Evolutionary conservation across 2,797 vertebrate species (phyloP).

Genomic region (Neosilurus mollespiculum): DNA sequence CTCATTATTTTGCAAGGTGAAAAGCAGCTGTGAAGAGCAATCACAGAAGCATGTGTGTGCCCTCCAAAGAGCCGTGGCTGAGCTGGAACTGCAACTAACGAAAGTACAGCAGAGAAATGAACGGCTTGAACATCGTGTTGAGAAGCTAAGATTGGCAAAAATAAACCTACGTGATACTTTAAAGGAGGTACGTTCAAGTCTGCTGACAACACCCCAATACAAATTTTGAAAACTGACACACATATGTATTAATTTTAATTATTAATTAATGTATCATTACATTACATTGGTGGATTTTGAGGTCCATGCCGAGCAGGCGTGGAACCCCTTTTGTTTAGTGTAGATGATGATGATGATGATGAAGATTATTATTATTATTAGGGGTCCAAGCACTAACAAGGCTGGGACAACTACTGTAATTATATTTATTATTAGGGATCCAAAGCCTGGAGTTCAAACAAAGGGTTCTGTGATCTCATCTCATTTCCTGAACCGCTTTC

Average conservation of each 20-base stretch:
- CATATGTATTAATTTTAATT: background rate
- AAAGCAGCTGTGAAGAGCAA: background rate
- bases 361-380: too few relatives aligned
- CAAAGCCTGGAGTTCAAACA: too few relatives aligned
- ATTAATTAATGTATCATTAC: too few relatives aligned
- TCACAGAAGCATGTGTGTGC: constrained; percentile 55
- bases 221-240: background rate
- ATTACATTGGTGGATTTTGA: too few relatives aligned
- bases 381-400: too few relatives aligned
- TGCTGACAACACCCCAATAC: background rate
- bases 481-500: too few relatives aligned
- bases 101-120: constrained; percentile 51
- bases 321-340: too few relatives aligned
- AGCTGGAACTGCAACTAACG: constrained; percentile 55
- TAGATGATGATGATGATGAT: too few relatives aligned
- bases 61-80: constrained; percentile 63
- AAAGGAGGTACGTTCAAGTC: constrained; percentile 35
- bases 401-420: too few relatives aligned
- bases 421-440: too few relatives aligned
- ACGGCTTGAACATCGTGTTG: constrained; percentile 54
- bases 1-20: background rate
- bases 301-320: too few relatives aligned
- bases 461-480: too few relatives aligned
- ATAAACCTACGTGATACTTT: constrained; percentile 54
- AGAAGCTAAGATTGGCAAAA: constrained; percentile 53